Conservation (phyloP, 2,888 invertebrate genomes). For the Notodonta ziczac region DNA sequence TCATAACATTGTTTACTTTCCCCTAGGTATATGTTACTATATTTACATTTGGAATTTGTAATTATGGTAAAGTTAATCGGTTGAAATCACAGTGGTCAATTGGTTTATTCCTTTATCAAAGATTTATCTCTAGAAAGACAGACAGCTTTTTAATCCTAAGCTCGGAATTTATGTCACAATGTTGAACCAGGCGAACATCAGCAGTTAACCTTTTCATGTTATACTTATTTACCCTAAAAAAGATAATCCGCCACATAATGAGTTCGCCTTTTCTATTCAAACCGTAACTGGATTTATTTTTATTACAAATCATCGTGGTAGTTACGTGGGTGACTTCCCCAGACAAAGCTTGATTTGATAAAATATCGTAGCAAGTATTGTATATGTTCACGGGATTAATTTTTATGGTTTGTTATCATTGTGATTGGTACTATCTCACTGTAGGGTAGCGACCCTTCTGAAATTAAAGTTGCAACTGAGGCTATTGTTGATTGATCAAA, state of each 20-base stretch:
- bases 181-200: neutral
- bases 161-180: too few relatives aligned
- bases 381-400: neutral
- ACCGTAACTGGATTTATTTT: neutral
- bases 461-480: neutral
- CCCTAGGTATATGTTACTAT: too few relatives aligned
- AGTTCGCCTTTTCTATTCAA: neutral
- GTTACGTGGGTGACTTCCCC: neutral
- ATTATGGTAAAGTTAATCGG: too few relatives aligned
- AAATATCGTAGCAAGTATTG: neutral
- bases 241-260: neutral
- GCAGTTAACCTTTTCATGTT: neutral
- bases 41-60: too few relatives aligned
- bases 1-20: too few relatives aligned
- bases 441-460: neutral
- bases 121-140: too few relatives aligned
- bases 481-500: neutral
- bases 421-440: neutral
- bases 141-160: too few relatives aligned
- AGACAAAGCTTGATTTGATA: neutral
- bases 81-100: too few relatives aligned
- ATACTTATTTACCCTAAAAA: neutral
- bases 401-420: constrained; percentile 4
- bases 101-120: too few relatives aligned
- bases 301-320: neutral